Conservation (phyloP, 2,888 invertebrate genomes). For the Dicranocentrus wangi region DNA sequence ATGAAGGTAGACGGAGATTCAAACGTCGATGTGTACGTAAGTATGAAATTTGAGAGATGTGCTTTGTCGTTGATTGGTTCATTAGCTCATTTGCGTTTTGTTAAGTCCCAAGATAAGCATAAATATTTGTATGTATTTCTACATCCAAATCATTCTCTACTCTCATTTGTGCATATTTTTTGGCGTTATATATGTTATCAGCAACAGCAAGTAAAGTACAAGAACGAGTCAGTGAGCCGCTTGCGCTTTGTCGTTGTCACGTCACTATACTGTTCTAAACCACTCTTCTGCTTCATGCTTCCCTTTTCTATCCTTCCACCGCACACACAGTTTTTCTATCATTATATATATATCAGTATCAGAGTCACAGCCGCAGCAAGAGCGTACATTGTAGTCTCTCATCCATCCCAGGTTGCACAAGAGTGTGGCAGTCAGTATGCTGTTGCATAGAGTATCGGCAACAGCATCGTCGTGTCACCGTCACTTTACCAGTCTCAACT, state of each 20-base stretch:
- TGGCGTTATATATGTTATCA: slow-evolving; percentile 14
- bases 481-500: slow-evolving; percentile 12
- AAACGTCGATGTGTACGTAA: no score
- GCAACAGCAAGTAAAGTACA: background rate
- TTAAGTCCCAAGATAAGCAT: background rate
- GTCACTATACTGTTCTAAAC: no score
- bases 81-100: slow-evolving; percentile 9
- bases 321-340: background rate
- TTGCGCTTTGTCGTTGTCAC: background rate
- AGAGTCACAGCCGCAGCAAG: background rate
- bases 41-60: background rate
- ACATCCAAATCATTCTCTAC: background rate
- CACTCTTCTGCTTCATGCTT: slow-evolving; percentile 2
- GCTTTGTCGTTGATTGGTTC: background rate
- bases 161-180: background rate
- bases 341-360: slow-evolving; percentile 1
- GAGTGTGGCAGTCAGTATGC: slow-evolving; percentile 2
- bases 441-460: background rate
- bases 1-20: slow-evolving; percentile 11
- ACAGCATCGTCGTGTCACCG: background rate
- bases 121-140: background rate
- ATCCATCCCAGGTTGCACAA: background rate
- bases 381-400: background rate
- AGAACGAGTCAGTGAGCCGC: slow-evolving; percentile 38
- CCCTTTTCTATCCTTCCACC: background rate